phyloP scores from a whole-genome alignment of 2,113 vertebrate genomes.

The Cottus gobio region DNA sequence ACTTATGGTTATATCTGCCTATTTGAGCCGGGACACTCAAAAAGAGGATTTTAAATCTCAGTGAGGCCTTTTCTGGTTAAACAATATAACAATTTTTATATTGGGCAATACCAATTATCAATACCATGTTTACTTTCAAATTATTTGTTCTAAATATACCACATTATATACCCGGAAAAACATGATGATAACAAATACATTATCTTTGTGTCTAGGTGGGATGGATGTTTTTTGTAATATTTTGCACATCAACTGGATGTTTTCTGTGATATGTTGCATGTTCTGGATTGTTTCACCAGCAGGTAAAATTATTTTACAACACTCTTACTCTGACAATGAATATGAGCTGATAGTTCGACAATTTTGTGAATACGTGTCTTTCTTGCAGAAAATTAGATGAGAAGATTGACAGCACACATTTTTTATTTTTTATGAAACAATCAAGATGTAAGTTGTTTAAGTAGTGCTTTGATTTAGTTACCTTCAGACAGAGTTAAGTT shows the following conservation, averaged over 20 bases:
- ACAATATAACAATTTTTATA: neutral
- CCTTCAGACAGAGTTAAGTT: neutral
- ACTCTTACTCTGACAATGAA: neutral
- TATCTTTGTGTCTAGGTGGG: constrained; percentile 39
- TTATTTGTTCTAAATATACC: neutral
- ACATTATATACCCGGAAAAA: neutral
- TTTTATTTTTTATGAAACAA: neutral
- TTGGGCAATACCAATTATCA: neutral
- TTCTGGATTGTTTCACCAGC: constrained; percentile 38
- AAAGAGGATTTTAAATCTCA: neutral
- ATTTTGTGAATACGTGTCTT: neutral
- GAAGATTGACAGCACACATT: neutral
- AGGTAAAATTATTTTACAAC: constrained; percentile 46
- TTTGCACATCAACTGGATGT: constrained; percentile 2
- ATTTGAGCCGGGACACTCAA: neutral
- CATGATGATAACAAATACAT: neutral
- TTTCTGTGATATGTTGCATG: constrained; percentile 41
- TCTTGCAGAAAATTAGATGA: neutral
- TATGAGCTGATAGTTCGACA: neutral
- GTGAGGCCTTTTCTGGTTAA: neutral
- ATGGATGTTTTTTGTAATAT: constrained; percentile 38
- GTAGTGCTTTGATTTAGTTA: neutral
- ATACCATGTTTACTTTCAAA: neutral
- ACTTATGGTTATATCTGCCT: neutral
- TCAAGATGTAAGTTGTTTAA: neutral